These are phyloP conservation scores for Lepetodrilus schrolli DNA, from an alignment of 2,888 invertebrate species.

Conservation along the genomic window DNA sequence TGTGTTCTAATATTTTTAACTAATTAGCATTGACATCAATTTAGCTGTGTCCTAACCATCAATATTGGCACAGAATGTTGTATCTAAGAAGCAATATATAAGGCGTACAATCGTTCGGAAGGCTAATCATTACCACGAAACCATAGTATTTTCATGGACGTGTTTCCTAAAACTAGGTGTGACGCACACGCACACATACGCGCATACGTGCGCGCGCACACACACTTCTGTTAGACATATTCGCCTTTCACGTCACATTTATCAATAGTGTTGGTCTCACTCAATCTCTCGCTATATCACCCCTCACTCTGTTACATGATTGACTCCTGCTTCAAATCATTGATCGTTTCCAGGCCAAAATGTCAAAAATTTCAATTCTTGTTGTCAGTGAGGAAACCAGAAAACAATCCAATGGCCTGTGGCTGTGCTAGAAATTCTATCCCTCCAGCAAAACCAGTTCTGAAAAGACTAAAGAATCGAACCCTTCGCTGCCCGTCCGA, in stretches of 20 bases:
- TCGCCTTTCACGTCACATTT: too few relatives aligned
- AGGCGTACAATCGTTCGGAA: too few relatives aligned
- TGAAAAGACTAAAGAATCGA: slow-evolving; percentile 16
- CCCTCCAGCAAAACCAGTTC: neutral
- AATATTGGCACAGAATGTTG: neutral
- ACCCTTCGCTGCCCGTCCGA: neutral
- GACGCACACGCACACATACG: neutral
- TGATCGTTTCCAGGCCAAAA: slow-evolving; percentile 22
- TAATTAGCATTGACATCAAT: neutral
- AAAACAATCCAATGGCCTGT: neutral
- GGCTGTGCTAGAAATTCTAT: too few relatives aligned
- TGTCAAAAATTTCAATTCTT: slow-evolving; percentile 15
- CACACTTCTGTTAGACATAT: too few relatives aligned
- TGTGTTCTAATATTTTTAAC: neutral
- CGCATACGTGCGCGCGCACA: neutral
- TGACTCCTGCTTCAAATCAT: neutral
- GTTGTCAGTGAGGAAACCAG: slow-evolving; percentile 1
- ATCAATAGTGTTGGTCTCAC: neutral
- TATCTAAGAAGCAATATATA: too few relatives aligned
- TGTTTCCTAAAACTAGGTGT: neutral
- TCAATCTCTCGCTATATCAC: slow-evolving; percentile 2
- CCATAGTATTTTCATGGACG: too few relatives aligned
- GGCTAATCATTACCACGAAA: too few relatives aligned
- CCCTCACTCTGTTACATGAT: neutral
- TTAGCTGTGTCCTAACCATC: neutral